A percentile compares a stretch with the other conserved stretches of the same genome.
Conservation (phyloP, 2,113 vertebrate genomes). For the Hyperopisus bebe region DNA sequence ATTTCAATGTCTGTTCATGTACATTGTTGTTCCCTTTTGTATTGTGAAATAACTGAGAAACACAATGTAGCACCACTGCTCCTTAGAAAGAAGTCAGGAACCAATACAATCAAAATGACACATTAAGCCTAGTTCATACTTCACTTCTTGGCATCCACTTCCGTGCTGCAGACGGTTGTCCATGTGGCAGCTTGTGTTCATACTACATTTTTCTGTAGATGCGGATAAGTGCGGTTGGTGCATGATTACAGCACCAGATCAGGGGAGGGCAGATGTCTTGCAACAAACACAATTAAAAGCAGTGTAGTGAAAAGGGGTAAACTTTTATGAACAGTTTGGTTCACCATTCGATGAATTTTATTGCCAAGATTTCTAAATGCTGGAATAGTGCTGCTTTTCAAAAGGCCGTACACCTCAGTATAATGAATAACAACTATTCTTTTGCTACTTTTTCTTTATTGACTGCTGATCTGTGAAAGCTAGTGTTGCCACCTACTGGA, state of each 20-base stretch:
- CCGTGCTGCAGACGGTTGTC: no score
- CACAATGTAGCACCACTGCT: neutral
- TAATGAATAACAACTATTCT: neutral
- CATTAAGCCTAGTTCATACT: no score
- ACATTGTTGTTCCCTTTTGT: neutral
- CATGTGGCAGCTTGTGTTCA: neutral
- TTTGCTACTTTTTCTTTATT: neutral
- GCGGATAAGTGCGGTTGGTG: neutral
- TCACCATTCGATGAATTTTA: neutral
- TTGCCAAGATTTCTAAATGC: neutral
- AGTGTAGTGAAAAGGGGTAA: neutral
- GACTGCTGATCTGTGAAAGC: neutral
- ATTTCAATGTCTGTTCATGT: neutral
- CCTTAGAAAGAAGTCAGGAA: neutral
- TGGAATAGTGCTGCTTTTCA: neutral
- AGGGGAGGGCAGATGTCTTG: neutral
- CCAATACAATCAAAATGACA: no score
- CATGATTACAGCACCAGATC: neutral
- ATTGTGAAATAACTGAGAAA: neutral
- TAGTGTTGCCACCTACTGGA: neutral
- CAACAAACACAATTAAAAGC: neutral
- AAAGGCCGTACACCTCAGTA: neutral
- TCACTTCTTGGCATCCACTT: no score
- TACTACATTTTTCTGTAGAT: neutral
- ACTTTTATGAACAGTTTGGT: neutral